Evolutionary conservation across 2,888 invertebrate genomes (phyloP).

Genomic region (Steinernema carpocapsae): DNA sequence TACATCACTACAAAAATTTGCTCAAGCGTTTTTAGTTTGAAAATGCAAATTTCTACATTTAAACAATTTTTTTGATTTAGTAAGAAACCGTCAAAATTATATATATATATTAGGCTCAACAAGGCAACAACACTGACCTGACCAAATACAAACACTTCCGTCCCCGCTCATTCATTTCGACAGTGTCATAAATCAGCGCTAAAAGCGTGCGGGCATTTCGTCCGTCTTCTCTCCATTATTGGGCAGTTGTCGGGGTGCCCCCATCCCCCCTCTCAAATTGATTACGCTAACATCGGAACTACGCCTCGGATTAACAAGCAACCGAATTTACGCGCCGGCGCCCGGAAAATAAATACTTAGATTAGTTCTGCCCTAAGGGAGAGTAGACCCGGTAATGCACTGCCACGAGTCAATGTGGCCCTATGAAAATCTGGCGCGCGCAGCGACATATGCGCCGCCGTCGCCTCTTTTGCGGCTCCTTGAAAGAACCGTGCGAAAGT

Average conservation of each 20-base stretch:
- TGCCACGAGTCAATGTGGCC: no score
- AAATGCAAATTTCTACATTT: no score
- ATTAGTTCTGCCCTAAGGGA: slow-evolving; percentile 18
- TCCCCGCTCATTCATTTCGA: not conserved
- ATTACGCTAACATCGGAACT: slow-evolving; percentile 35
- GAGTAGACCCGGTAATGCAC: not conserved
- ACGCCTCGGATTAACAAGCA: slow-evolving; percentile 35
- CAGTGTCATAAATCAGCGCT: slow-evolving; percentile 26
- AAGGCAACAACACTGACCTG: no score
- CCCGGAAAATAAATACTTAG: slow-evolving; percentile 28
- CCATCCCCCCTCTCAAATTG: slow-evolving; percentile 27
- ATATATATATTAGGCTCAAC: no score
- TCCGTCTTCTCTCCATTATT: slow-evolving; percentile 29
- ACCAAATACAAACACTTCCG: no score
- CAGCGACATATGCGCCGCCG: no score
- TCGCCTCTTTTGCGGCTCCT: no score
- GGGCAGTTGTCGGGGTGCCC: slow-evolving; percentile 26
- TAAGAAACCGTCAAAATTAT: no score
- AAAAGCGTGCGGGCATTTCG: slow-evolving; percentile 15
- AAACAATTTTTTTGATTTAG: no score
- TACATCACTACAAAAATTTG: no score
- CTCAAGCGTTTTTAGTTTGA: no score
- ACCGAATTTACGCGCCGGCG: slow-evolving; percentile 25
- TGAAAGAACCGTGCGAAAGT: slow-evolving; percentile 6
- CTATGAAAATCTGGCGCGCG: no score